A percentile compares a stretch with the other conserved stretches of the same genome.
Conservation (phyloP, 2,888 invertebrate species). For the Ischnura elegans region DNA sequence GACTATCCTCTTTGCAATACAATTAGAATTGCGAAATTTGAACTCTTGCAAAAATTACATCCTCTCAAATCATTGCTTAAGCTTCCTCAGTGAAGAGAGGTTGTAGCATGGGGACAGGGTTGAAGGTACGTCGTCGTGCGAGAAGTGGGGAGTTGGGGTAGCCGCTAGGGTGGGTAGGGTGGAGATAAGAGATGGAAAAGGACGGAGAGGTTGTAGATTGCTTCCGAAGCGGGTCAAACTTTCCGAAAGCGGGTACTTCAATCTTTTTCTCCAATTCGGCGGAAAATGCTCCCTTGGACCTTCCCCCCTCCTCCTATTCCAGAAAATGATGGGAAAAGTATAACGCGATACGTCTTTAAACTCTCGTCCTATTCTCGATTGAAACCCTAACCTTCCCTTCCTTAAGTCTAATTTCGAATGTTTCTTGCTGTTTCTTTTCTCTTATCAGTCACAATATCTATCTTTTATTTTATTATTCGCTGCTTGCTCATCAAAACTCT, state of each 20-base stretch:
- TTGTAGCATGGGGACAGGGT: no score
- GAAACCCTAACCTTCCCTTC: neutral
- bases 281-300: conserved; percentile 30
- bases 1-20: no score
- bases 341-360: conserved; percentile 9
- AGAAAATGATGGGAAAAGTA: neutral
- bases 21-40: no score
- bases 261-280: conserved; percentile 36
- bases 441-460: neutral
- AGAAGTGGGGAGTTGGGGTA: neutral
- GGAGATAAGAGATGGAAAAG: no score
- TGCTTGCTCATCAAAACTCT: no score
- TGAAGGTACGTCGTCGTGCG: neutral
- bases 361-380: neutral
- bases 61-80: no score
- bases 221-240: conserved; percentile 50
- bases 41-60: no score
- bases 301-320: neutral
- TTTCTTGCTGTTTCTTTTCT: neutral
- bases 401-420: neutral
- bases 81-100: no score
- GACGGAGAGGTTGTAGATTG: conserved; percentile 7
- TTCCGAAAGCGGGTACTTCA: conserved; percentile 56
- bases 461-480: no score
- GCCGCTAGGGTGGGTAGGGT: neutral